Conservation (phyloP, 2,113 vertebrate species). For the Dascyllus trimaculatus region DNA sequence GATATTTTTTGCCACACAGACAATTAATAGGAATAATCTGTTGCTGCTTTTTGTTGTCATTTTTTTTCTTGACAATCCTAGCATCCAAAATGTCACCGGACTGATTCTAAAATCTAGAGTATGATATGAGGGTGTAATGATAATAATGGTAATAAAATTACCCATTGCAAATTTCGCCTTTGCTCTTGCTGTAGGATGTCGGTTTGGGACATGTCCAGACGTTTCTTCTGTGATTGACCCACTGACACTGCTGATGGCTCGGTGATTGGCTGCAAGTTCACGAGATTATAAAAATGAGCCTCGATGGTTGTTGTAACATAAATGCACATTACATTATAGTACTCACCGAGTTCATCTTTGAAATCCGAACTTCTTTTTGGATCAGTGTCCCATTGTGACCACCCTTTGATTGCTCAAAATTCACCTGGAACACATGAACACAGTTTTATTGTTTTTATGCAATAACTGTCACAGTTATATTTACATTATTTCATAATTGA, state of each 20-base stretch:
- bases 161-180: too few relatives aligned
- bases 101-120: background rate
- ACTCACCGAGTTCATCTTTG: conserved; percentile 5
- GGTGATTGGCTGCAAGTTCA: too few relatives aligned
- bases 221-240: too few relatives aligned
- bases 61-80: too few relatives aligned
- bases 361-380: background rate
- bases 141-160: background rate
- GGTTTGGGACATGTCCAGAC: too few relatives aligned
- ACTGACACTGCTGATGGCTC: too few relatives aligned
- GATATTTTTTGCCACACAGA: too few relatives aligned
- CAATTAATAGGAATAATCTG: too few relatives aligned
- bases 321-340: background rate
- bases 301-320: background rate
- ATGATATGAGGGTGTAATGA: background rate
- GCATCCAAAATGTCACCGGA: too few relatives aligned
- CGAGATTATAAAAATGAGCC: background rate
- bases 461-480: background rate
- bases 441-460: background rate
- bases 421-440: conserved; percentile 31
- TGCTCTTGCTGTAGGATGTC: too few relatives aligned
- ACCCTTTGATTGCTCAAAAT: fast-evolving
- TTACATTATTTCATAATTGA: background rate
- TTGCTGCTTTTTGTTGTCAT: too few relatives aligned
- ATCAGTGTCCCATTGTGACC: background rate